phyloP scores from a whole-genome alignment of 2,797 vertebrate genomes.

The Coccyzus lansbergi region DNA sequence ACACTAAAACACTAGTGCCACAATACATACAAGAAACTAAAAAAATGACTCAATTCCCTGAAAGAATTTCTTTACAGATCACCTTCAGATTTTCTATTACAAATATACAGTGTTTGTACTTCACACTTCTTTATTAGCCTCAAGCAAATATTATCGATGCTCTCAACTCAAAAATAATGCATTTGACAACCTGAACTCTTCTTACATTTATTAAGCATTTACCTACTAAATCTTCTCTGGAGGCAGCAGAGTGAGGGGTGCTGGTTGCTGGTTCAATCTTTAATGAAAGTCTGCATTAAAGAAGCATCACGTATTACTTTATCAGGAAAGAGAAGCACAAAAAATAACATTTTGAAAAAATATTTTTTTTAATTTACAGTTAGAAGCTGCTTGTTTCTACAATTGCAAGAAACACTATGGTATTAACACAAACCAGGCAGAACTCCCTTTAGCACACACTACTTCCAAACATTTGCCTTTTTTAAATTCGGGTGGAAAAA shows the following conservation, averaged over 20 bases:
- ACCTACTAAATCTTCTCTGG: constrained; percentile 95
- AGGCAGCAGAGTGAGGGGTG: constrained; percentile 91
- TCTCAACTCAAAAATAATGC: constrained; percentile 37
- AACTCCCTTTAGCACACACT: neutral
- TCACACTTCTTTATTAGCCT: constrained; percentile 38
- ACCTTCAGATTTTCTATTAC: constrained; percentile 31
- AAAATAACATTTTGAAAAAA: neutral
- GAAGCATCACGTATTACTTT: constrained; percentile 52
- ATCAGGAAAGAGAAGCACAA: neutral
- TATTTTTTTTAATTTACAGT: neutral
- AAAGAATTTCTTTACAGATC: neutral
- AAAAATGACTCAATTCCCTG: neutral
- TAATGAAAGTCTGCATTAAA: constrained; percentile 88
- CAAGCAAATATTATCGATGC: constrained; percentile 10
- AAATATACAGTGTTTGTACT: constrained; percentile 24
- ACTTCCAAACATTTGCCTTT: neutral
- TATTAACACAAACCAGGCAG: neutral
- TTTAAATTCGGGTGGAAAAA: neutral
- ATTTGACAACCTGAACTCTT: constrained; percentile 3
- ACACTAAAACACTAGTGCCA: neutral
- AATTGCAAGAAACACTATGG: neutral
- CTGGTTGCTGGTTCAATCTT: constrained; percentile 97
- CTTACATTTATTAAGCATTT: constrained; percentile 57
- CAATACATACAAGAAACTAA: constrained; percentile 38
- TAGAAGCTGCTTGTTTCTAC: neutral